phyloP scores from a whole-genome alignment of 1,140 invertebrate genomes.

The Teleogryllus occipitalis region DNA sequence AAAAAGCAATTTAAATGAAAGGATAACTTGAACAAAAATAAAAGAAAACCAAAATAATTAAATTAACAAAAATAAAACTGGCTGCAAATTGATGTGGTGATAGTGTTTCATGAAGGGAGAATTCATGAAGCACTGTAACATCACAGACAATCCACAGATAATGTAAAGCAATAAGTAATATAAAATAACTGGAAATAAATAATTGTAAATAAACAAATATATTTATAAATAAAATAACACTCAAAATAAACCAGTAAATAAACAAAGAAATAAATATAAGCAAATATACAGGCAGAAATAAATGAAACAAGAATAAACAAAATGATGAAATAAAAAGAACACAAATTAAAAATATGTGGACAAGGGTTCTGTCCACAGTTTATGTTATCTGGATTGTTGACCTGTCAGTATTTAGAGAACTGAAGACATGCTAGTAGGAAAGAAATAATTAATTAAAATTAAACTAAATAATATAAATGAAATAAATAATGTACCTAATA shows the following conservation, averaged over 20 bases:
- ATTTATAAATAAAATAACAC: background rate
- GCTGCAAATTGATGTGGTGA: slow-evolving; percentile 13
- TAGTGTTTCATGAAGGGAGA: slow-evolving; percentile 1
- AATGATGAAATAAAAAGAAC: too few relatives aligned
- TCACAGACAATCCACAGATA: background rate
- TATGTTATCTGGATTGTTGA: too few relatives aligned
- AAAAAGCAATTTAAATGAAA: slow-evolving; percentile 23
- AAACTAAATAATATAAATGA: slow-evolving; percentile 15
- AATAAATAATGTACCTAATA: slow-evolving; percentile 8
- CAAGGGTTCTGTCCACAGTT: too few relatives aligned
- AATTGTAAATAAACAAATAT: slow-evolving; percentile 10
- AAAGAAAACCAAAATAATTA: slow-evolving; percentile 22
- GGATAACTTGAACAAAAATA: slow-evolving; percentile 16
- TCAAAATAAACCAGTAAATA: background rate
- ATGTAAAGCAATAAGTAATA: slow-evolving; percentile 14
- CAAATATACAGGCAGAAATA: slow-evolving; percentile 26
- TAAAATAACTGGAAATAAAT: slow-evolving; percentile 21
- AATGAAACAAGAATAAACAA: slow-evolving; percentile 7
- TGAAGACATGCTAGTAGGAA: too few relatives aligned
- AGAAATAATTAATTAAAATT: too few relatives aligned
- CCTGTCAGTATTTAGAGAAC: too few relatives aligned
- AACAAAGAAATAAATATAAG: slow-evolving; percentile 14
- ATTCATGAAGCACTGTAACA: slow-evolving; percentile 8
- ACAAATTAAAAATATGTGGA: too few relatives aligned
- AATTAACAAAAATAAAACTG: background rate